Conservation (phyloP, 1,140 invertebrate species). For the Argopecten irradians region DNA sequence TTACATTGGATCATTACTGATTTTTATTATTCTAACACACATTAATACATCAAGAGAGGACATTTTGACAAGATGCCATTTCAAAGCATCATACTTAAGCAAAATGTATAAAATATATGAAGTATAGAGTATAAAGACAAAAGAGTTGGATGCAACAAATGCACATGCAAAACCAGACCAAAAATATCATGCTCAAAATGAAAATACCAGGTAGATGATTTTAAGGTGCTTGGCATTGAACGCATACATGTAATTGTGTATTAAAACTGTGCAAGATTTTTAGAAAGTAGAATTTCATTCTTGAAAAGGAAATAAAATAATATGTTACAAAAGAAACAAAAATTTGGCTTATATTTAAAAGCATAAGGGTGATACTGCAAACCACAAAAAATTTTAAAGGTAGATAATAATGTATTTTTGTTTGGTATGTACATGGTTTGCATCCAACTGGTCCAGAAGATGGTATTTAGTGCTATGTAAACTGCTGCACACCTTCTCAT, state of each 20-base stretch:
- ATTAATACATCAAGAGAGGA: not conserved
- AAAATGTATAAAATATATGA: not conserved
- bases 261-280: not conserved
- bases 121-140: not conserved
- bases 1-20: not conserved
- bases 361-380: not conserved
- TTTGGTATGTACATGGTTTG: constrained; percentile 71
- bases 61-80: not conserved
- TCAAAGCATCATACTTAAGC: not conserved
- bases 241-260: not conserved
- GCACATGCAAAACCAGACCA: not conserved
- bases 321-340: not conserved
- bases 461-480: constrained; percentile 65
- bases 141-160: not conserved
- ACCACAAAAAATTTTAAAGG: constrained; percentile 17
- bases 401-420: not conserved
- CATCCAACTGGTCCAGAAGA: constrained; percentile 73
- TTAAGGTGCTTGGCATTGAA: not conserved
- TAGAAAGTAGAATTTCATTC: not conserved
- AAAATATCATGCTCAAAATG: constrained; percentile 47
- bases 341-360: not conserved
- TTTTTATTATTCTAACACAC: not conserved
- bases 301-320: not conserved
- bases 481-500: constrained; percentile 58
- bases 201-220: constrained; percentile 27